phyloP scores from a whole-genome alignment of 1,140 invertebrate genomes.

The Archegozetes longisetosus region DNA sequence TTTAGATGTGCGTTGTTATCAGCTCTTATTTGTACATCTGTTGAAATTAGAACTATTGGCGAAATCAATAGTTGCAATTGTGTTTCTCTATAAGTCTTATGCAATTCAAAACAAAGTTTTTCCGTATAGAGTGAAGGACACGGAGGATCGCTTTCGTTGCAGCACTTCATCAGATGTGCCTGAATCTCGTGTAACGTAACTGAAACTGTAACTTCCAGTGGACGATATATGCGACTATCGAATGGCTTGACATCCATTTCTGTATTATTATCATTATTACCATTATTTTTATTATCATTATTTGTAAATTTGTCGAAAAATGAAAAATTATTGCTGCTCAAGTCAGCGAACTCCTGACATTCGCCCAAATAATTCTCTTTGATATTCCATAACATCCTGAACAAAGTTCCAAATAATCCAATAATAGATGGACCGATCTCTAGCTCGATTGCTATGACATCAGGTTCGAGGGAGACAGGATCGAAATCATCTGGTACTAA shows the following conservation, averaged over 20 bases:
- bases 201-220: constrained; percentile 75
- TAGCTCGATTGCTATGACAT: constrained; percentile 72
- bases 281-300: neutral
- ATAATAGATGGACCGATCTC: constrained; percentile 83
- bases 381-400: constrained; percentile 39
- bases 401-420: constrained; percentile 69
- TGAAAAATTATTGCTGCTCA: neutral
- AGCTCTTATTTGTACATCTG: constrained; percentile 24
- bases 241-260: constrained; percentile 27
- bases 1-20: constrained; percentile 28
- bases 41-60: constrained; percentile 51
- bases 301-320: constrained; percentile 2
- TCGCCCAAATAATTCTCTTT: constrained; percentile 91
- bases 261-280: neutral
- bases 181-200: constrained; percentile 91
- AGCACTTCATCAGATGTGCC: constrained; percentile 78
- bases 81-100: constrained; percentile 77
- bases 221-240: constrained; percentile 69
- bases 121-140: constrained; percentile 80
- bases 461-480: constrained; percentile 58
- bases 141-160: constrained; percentile 62
- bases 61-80: constrained; percentile 76
- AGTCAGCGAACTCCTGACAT: constrained; percentile 75
- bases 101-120: constrained; percentile 88
- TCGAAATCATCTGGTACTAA: constrained; percentile 60